Base-by-base conservation (phyloP, 2,113 vertebrate genomes). In the Myrmecophaga tridactyla region DNA sequence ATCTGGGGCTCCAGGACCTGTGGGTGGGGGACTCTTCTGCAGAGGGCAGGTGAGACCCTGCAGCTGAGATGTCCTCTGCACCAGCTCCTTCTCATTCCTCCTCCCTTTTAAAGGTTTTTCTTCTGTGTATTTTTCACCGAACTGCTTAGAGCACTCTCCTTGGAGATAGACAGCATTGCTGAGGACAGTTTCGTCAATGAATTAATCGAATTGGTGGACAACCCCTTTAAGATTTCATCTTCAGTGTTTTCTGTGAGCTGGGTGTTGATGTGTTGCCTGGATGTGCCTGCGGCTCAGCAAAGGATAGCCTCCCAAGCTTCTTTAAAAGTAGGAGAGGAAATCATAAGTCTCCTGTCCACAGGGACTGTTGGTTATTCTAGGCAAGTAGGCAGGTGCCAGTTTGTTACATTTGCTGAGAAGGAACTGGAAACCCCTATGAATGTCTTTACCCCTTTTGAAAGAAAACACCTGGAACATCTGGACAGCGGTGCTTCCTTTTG, bases 81-180 rank as follows among this genome's bases (percentile, higher is more conserved):
- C 98, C 0, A 92, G 73, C 69, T 97, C 99, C 2, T 86, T 98
- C 13, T 98, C 96, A 0, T 97, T 98, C 99, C 98, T 90, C 88
- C 96, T 99, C 46, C 99, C 39, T 95, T 98, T 97, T 93, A 99
- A 99, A 29, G 98, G 95, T 97, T 98, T 98, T 94, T 98, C 92
- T 51, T 96, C 31, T 46, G 98, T 99, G 6, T 97, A 0, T 58
- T 65, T 46, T 73, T 63, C 88, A 2, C 86, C 18, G 97, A 99
- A 99, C 81, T 92, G 95, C 23, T 86, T 72, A 94, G 92, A 87
- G 98, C 98, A 99, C 86, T 98, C 98, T 89, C 99, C 99, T 96
- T 99, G 99, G 97, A 99, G 99, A 97, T 99, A 99, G 94, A 99
- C 97, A 23, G 98, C 98, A 81, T 98, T 99, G 92, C 99, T 97